Evolutionary conservation across 2,888 invertebrate genomes (phyloP).

Genomic region (Heliconius aoede): DNA sequence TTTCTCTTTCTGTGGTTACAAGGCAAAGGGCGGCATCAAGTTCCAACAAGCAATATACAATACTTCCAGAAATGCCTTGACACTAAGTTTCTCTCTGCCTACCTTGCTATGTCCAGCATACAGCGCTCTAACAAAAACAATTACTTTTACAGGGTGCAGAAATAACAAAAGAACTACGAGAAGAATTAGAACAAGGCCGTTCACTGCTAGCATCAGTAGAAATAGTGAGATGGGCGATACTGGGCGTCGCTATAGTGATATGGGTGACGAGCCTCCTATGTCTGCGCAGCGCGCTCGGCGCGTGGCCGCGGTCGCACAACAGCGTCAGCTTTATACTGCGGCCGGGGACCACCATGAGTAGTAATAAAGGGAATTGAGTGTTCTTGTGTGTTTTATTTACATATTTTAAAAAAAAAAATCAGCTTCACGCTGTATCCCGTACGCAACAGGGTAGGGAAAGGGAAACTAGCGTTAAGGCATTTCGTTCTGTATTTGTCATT

Average conservation of each 20-base stretch:
- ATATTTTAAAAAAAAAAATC: no score
- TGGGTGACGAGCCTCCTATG: slow-evolving; percentile 52
- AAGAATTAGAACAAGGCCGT: slow-evolving; percentile 67
- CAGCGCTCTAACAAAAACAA: not conserved
- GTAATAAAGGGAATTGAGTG: slow-evolving; percentile 61
- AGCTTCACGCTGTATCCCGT: no score
- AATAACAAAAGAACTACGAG: slow-evolving; percentile 61
- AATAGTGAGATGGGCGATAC: slow-evolving; percentile 70
- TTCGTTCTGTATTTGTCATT: no score
- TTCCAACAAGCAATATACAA: no score
- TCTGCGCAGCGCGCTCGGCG: slow-evolving; percentile 57
- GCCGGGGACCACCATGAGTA: slow-evolving; percentile 53
- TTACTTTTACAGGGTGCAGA: slow-evolving; percentile 67
- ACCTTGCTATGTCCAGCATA: no score
- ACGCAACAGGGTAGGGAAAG: no score
- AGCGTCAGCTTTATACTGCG: slow-evolving; percentile 72
- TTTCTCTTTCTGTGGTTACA: no score
- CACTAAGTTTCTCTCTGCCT: no score
- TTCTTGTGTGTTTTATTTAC: not conserved
- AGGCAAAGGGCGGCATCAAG: no score
- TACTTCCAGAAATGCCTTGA: no score
- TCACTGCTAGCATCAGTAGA: slow-evolving; percentile 67
- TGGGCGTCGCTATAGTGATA: slow-evolving; percentile 60
- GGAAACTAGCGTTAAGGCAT: no score
- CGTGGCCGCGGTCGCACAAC: slow-evolving; percentile 64